A percentile compares a stretch with the other conserved stretches of the same genome.
Conservation (phyloP, 2,888 invertebrate genomes). For the Labia minor region DNA sequence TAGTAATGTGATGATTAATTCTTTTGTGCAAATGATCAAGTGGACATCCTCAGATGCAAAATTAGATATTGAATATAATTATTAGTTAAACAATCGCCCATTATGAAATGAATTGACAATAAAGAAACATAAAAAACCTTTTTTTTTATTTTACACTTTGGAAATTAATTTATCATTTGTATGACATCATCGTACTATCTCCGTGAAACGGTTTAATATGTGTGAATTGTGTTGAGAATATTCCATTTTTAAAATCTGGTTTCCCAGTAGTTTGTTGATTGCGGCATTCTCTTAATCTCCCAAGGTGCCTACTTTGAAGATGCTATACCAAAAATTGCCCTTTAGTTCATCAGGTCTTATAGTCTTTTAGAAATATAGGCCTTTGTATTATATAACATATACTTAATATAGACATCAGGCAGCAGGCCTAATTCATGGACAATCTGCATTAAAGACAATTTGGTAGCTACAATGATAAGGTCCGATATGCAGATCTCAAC, state of each 20-base stretch:
- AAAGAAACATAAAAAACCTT: neutral
- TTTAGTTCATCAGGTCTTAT: conserved; percentile 13
- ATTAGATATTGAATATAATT: conserved; percentile 4
- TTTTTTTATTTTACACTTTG: neutral
- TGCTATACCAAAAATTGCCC: conserved; percentile 13
- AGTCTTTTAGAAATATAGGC: conserved; percentile 13
- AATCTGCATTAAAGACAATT: neutral
- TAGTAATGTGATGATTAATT: neutral
- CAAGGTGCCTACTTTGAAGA: conserved; percentile 13
- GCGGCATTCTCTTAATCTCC: conserved; percentile 5
- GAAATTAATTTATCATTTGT: neutral
- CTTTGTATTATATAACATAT: conserved; percentile 1
- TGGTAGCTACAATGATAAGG: neutral
- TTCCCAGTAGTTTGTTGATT: conserved; percentile 8
- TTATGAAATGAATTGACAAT: neutral
- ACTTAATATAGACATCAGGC: neutral
- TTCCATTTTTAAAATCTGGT: neutral
- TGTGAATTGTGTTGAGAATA: neutral
- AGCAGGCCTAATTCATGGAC: conserved; percentile 8
- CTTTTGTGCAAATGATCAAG: conserved; percentile 1
- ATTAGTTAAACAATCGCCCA: neutral
- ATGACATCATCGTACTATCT: neutral
- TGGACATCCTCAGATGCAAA: neutral
- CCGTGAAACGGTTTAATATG: conserved; percentile 2
- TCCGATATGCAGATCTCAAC: conserved; percentile 2